Evolutionary conservation across 64 coral and sea anemone species (phyloP), one percentile per base, ranked within the genome.

Genomic region (Montipora efflorescens): DNA sequence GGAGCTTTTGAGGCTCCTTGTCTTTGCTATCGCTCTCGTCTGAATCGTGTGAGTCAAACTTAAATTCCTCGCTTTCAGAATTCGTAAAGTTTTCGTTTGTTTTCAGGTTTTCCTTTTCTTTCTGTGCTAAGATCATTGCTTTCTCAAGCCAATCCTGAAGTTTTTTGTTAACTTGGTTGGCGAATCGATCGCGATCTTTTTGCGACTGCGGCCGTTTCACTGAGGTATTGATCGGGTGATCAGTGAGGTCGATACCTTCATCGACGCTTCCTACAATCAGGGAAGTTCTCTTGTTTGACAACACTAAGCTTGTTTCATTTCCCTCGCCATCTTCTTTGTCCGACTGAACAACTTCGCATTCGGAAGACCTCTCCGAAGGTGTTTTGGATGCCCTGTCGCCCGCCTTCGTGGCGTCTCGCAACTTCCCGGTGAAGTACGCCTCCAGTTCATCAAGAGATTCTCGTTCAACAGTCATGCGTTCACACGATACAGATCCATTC

Each of bases 131-230:
- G 3, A 45, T 48, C 47, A 71, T 86, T 49, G 82, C 82, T 50
- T 72, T 86, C 18, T 69, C 82, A 48, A 86, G 82, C 82, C 82
- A 86, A 50, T 86, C 82, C 9, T 86, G 82, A 7, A 86, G 64
- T 86, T 86, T 86, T 72, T 70, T 86, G 66, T 86, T 86, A 2
- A 86, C 82, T 21, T 86, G 82, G 66, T 71, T 86, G 47, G 82
- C 82, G 47, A 86, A 86, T 28, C 71, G 43, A 15, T 86, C 46
- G 19, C 64, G 82, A 71, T 86, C 82, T 47, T 86, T 64, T 11
- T 48, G 49, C n/a, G 48, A 48, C 19, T 69, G 62, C 8, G 46
- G 8, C 12, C 82, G 62, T 72, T 50, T 86, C 2, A 71, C 18
- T 48, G 67, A 47, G 82, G 19, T 9, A 69, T 72, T 66, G 3